Evolutionary conservation across 2,888 invertebrate species (phyloP), one percentile per base, ranked within the genome.

Genomic region (Dolichopus griseipennis): DNA sequence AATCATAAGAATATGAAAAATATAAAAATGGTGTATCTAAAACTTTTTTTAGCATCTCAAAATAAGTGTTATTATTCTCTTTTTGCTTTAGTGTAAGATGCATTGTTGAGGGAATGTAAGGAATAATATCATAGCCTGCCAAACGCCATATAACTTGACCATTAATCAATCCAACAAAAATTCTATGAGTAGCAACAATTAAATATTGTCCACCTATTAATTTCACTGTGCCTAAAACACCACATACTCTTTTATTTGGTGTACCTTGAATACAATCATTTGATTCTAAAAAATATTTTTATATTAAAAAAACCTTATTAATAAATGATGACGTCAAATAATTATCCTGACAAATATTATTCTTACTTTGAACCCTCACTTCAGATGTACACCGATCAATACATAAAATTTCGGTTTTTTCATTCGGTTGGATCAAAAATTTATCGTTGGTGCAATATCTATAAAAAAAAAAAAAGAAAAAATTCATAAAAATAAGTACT

Each of bases 1-100:
- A 82, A 82, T 99, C 98, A 77, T 94, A 95, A 1, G 92, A 90
- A 75, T 95, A 93, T 20, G 96, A 97, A 83, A 94, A 98, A 83
- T 97, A 99, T 74, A 93, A 92, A 75, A 89, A 88, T 1, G 95
- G 93, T 1, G 92, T 91, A 61, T 89, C 87, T 67, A 99, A 83
- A 0, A 93, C 90, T 69, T 85, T 84, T 69, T 91, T 90, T 15
- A 98, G 77, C 93, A 99, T 93, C 8, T 87, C 85, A 75, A 95
- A 83, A 77, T 97, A 98, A 7, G 85, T 85, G 71, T 85, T 87
- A 81, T 98, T 96, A 78, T 93, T 90, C 72, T 90, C 86, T 73
- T 89, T 87, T 84, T 95, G 93, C 79, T 90, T 88, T 72, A 88
- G 90, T 63, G 89, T 93, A 67, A 97, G 85, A 81, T 96, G 95